Conservation (phyloP, 2,113 vertebrate species). For the Apus apus region DNA sequence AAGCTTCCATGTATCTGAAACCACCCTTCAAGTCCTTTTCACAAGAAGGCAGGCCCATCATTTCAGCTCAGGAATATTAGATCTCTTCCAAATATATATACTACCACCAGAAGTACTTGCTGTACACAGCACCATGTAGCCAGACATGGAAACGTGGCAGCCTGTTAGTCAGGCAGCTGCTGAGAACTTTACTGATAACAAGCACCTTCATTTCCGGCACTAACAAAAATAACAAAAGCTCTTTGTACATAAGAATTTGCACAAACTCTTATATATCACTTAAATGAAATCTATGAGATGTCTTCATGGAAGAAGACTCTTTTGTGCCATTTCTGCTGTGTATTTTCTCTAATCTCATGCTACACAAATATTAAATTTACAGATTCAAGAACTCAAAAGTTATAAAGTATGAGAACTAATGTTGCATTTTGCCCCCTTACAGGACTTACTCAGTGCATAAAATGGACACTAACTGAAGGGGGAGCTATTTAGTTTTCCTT, state of each 20-base stretch:
- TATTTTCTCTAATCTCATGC: not conserved
- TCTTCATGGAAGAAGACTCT: not conserved
- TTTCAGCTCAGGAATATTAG: not conserved
- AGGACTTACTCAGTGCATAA: not conserved
- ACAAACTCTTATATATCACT: not conserved
- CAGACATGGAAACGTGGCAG: not conserved
- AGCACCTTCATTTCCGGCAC: conserved; percentile 45
- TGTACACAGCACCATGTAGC: not conserved
- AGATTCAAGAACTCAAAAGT: not conserved
- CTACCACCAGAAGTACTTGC: not conserved
- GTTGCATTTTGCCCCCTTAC: not conserved
- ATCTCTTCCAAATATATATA: not conserved
- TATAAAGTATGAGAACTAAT: not conserved
- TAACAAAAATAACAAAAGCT: not conserved
- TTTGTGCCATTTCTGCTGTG: not conserved
- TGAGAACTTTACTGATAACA: conserved; percentile 10
- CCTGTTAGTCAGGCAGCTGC: not conserved
- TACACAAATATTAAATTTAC: not conserved
- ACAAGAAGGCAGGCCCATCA: not conserved
- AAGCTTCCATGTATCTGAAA: not conserved
- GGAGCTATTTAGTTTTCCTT: conserved; percentile 14
- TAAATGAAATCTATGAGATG: conserved; percentile 1
- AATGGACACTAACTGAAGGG: conserved; percentile 3
- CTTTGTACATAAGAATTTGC: not conserved
- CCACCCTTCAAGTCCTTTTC: not conserved